A percentile compares a stretch with the other conserved stretches of the same genome.
Conservation (phyloP, 2,113 vertebrate species). For the Scomber colias region DNA sequence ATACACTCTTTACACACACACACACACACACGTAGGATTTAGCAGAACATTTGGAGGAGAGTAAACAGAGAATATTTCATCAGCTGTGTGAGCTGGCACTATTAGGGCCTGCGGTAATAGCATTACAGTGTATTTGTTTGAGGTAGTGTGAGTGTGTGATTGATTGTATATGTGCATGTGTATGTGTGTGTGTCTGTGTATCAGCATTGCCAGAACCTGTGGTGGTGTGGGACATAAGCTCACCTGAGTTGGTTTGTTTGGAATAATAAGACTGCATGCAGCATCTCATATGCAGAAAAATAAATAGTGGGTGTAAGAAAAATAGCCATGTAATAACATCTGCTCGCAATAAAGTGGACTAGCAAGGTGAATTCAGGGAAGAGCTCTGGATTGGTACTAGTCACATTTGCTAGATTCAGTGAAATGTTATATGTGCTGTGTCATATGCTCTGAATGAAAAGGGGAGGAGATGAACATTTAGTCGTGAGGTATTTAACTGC, state of each 20-base stretch:
- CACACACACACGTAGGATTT: conserved; percentile 59
- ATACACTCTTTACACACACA: conserved; percentile 50
- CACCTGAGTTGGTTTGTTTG: conserved; percentile 71
- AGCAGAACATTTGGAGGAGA: conserved; percentile 80
- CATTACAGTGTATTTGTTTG: conserved; percentile 76
- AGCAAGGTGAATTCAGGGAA: conserved; percentile 23
- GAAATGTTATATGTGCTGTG: neutral
- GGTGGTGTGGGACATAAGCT: conserved; percentile 50
- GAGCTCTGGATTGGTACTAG: conserved; percentile 1
- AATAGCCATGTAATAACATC: conserved; percentile 31
- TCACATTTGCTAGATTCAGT: conserved; percentile 6
- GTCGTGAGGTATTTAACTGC: conserved; percentile 15
- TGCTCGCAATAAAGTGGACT: conserved; percentile 9
- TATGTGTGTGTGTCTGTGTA: conserved; percentile 26
- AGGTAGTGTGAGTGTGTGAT: conserved; percentile 24
- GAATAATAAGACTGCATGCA: conserved; percentile 53
- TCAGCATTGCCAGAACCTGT: conserved; percentile 38
- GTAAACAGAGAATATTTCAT: conserved; percentile 83
- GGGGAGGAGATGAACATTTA: conserved; percentile 11
- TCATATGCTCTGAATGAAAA: neutral
- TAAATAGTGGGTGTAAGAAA: conserved; percentile 29
- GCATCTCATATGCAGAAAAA: conserved; percentile 49
- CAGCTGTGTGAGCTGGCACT: conserved; percentile 80
- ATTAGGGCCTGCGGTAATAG: conserved; percentile 73
- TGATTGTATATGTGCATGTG: conserved; percentile 32